phyloP scores from a whole-genome alignment of 2,888 invertebrate genomes.

The Amiota communis region DNA sequence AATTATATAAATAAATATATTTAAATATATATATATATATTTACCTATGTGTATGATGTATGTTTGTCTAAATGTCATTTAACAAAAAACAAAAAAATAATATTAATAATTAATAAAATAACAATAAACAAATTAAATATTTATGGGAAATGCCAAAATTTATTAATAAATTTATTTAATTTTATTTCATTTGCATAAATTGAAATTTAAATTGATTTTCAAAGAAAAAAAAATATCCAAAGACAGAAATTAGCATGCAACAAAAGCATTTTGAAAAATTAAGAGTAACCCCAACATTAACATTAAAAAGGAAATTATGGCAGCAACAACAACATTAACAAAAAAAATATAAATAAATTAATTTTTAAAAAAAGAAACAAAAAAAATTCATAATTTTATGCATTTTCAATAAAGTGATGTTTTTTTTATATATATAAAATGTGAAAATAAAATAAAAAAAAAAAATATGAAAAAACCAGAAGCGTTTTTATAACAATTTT shows the following conservation, averaged over 20 bases:
- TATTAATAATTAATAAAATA: conserved; percentile 28
- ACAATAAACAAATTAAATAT: conserved; percentile 28
- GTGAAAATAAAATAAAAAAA: conserved; percentile 11
- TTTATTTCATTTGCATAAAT: background rate
- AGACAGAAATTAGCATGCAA: background rate
- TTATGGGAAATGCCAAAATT: conserved; percentile 17
- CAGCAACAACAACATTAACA: background rate
- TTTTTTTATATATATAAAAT: conserved; percentile 55
- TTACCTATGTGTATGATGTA: conserved; percentile 6
- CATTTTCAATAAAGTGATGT: conserved; percentile 66
- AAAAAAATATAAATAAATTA: conserved; percentile 5
- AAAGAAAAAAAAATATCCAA: conserved; percentile 7
- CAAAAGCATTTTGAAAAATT: conserved; percentile 1
- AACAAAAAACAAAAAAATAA: conserved; percentile 37
- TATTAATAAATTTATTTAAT: background rate
- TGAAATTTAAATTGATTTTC: background rate
- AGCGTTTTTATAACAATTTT: background rate
- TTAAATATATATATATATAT: conserved; percentile 22
- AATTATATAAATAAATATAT: conserved; percentile 19
- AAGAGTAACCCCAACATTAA: background rate
- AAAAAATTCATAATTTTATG: conserved; percentile 55
- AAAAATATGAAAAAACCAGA: too few relatives aligned
- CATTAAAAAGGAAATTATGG: background rate
- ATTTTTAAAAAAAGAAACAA: conserved; percentile 53
- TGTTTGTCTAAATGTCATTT: conserved; percentile 25